These are phyloP conservation scores for Galerucella nymphaeae DNA, from an alignment of 2,888 invertebrate genomes.

Conservation along the genomic window DNA sequence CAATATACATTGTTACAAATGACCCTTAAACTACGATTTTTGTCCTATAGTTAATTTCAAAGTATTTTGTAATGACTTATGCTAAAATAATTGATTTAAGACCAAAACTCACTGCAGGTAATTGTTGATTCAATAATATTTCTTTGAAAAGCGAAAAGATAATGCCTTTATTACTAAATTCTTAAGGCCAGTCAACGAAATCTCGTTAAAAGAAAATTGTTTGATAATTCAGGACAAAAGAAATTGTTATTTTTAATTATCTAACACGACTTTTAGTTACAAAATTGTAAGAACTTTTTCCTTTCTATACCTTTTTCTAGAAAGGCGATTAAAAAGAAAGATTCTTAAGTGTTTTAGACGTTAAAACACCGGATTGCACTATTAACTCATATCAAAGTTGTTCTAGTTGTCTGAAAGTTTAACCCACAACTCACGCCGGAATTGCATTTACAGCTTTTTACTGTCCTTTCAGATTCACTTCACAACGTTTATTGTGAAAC, in stretches of 20 bases:
- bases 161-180: no score
- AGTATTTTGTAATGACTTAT: no score
- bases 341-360: constrained; percentile 21
- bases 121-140: no score
- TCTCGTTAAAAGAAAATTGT: not conserved
- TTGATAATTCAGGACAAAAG: not conserved
- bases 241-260: not conserved
- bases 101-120: no score
- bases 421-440: constrained; percentile 23
- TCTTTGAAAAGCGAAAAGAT: no score
- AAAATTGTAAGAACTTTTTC: not conserved
- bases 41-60: no score
- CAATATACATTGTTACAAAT: not conserved
- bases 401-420: constrained; percentile 12
- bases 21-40: not conserved
- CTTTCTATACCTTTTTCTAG: not conserved
- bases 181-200: no score
- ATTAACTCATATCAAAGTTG: constrained; percentile 7
- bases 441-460: constrained; percentile 35
- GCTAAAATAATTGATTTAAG: no score
- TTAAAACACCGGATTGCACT: constrained; percentile 25
- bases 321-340: not conserved
- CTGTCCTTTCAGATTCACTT: constrained; percentile 26
- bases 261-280: not conserved
- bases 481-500: not conserved